These are phyloP conservation scores for Drosophila repleta DNA, from an alignment of 1,140 invertebrate genomes.

Conservation along the genomic window DNA sequence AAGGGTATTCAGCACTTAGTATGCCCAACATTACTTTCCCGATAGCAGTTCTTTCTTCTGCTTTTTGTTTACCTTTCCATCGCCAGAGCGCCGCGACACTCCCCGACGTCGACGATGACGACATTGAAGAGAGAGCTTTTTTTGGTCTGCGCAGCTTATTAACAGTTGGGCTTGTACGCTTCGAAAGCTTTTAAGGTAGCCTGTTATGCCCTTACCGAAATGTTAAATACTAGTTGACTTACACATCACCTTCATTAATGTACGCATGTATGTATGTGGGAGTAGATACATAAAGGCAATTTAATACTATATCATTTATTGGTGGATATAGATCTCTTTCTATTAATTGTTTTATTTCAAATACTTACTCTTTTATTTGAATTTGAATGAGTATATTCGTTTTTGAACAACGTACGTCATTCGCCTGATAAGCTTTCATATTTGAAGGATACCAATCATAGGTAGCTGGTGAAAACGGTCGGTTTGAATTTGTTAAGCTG, in stretches of 20 bases:
- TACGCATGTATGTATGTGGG: background rate
- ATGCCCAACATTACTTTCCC: slow-evolving; percentile 2
- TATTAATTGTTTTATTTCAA: too few species aligned
- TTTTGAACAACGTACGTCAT: too few species aligned
- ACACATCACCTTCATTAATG: background rate
- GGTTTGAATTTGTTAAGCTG: too few species aligned
- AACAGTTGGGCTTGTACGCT: slow-evolving; percentile 58
- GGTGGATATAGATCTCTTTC: too few species aligned
- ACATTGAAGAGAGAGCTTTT: slow-evolving; percentile 40
- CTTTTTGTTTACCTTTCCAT: slow-evolving; percentile 37
- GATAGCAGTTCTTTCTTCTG: background rate
- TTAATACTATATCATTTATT: too few species aligned
- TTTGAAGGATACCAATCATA: too few species aligned
- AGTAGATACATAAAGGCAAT: background rate
- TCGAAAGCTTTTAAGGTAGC: slow-evolving; percentile 32
- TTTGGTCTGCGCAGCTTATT: slow-evolving; percentile 19
- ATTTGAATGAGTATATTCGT: too few species aligned
- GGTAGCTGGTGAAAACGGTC: too few species aligned
- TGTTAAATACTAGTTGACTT: background rate
- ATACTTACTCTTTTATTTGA: too few species aligned
- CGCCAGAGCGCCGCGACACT: background rate
- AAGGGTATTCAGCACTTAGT: slow-evolving; percentile 7
- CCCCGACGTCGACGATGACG: slow-evolving; percentile 19
- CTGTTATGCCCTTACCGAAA: slow-evolving; percentile 19
- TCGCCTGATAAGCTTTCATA: too few species aligned